These are phyloP conservation scores for Chorisops tibialis DNA, from an alignment of 2,888 invertebrate species.

Conservation along the genomic window DNA sequence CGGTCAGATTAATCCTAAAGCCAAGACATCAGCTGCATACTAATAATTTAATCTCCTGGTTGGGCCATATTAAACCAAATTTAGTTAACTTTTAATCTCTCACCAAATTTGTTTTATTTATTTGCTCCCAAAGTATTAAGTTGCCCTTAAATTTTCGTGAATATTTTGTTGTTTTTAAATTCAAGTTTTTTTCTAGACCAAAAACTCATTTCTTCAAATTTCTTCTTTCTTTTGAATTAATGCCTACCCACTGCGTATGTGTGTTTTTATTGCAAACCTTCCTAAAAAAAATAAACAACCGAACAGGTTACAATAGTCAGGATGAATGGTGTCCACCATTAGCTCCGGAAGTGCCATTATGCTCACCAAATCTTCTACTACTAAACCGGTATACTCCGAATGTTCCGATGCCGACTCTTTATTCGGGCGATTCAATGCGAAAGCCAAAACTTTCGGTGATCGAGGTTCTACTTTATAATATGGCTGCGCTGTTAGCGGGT, in stretches of 20 bases:
- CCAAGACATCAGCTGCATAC: too few relatives aligned
- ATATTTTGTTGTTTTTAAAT: too few relatives aligned
- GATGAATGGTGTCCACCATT: constrained; percentile 49
- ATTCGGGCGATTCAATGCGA: constrained; percentile 64
- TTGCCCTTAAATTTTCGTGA: too few relatives aligned
- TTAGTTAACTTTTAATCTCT: too few relatives aligned
- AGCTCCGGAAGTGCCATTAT: constrained; percentile 45
- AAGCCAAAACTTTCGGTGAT: constrained; percentile 51
- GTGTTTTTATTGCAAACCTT: constrained; percentile 2
- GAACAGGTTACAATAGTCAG: constrained; percentile 43
- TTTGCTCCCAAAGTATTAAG: too few relatives aligned
- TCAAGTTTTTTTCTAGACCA: too few relatives aligned
- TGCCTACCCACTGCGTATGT: constrained; percentile 23
- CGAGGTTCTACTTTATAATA: constrained; percentile 71
- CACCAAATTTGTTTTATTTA: too few relatives aligned
- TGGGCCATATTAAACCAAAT: too few relatives aligned
- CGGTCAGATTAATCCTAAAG: too few relatives aligned
- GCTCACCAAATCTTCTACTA: constrained; percentile 49
- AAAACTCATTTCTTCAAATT: constrained; percentile 20
- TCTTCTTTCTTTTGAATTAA: constrained; percentile 18
- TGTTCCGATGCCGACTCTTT: constrained; percentile 77
- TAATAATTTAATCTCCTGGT: too few relatives aligned
- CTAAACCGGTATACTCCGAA: constrained; percentile 49
- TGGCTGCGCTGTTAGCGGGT: constrained; percentile 86
- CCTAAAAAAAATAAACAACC: constrained; percentile 1